phyloP scores from a whole-genome alignment of 2,888 invertebrate species.

The Dolichomitus sp. region DNA sequence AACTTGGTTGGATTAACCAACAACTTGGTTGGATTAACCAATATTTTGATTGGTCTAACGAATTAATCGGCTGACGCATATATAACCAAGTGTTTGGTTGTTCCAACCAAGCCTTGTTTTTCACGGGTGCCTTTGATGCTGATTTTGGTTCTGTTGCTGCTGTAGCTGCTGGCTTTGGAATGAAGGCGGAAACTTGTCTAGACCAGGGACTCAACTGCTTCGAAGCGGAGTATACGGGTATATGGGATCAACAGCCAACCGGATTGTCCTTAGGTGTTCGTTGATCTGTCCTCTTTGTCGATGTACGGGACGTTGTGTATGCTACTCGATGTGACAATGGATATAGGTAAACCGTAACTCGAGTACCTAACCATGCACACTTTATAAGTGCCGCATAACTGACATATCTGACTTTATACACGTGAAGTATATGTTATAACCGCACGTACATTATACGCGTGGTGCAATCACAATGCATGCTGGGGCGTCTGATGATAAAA shows the following conservation, averaged over 20 bases:
- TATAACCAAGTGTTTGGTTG: too few species aligned
- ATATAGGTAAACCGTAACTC: background rate
- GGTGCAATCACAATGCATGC: background rate
- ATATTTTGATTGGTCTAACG: too few species aligned
- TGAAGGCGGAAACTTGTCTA: slow-evolving; percentile 34
- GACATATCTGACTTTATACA: background rate
- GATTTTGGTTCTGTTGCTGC: background rate
- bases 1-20: background rate
- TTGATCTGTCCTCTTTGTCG: slow-evolving; percentile 1
- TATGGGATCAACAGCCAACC: slow-evolving; percentile 13
- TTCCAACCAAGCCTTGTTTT: too few species aligned
- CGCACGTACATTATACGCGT: background rate
- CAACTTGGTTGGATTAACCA: too few species aligned
- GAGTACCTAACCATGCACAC: background rate
- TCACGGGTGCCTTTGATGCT: background rate
- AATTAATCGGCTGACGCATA: too few species aligned
- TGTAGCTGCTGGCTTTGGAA: slow-evolving; percentile 1
- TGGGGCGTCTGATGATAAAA: background rate
- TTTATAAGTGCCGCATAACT: background rate
- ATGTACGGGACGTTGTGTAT: slow-evolving; percentile 5
- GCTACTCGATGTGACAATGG: background rate
- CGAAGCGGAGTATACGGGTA: slow-evolving; percentile 16
- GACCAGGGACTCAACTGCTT: slow-evolving; percentile 21
- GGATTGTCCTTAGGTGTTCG: background rate
- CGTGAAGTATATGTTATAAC: background rate